phyloP scores from a whole-genome alignment of 2,888 invertebrate genomes.

The Drosophila merina region DNA sequence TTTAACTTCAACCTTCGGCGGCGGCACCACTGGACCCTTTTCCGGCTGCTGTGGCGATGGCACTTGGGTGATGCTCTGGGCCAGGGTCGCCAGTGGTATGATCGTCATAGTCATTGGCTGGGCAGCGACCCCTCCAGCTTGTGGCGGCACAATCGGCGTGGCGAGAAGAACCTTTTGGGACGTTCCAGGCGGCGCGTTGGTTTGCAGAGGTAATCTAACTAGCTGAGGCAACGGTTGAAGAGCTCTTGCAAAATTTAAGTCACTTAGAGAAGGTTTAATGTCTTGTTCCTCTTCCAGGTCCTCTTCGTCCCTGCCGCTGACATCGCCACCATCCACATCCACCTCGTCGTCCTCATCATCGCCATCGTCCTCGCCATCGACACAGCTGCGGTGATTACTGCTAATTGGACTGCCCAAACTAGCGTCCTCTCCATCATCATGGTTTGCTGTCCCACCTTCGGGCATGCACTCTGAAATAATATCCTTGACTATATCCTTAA shows the following conservation, averaged over 20 bases:
- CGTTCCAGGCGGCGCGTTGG: constrained; percentile 51
- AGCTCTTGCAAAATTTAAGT: constrained; percentile 45
- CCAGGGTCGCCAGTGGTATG: constrained; percentile 74
- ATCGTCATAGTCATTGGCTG: constrained; percentile 81
- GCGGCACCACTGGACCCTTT: constrained; percentile 56
- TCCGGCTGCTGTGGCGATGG: constrained; percentile 26
- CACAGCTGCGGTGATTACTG: constrained; percentile 18
- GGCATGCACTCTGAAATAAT: constrained; percentile 72
- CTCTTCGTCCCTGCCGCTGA: constrained; percentile 46
- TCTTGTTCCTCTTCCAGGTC: constrained; percentile 53
- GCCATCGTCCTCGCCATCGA: constrained; percentile 13
- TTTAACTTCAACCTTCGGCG: constrained; percentile 78
- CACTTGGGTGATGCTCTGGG: constrained; percentile 67
- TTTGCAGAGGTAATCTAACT: constrained; percentile 55
- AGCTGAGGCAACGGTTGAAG: constrained; percentile 54
- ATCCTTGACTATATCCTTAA: constrained; percentile 80
- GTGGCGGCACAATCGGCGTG: constrained; percentile 72
- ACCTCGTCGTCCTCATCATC: constrained; percentile 37
- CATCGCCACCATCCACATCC: constrained; percentile 43
- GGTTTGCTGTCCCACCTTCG: constrained; percentile 4
- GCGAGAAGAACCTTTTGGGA: constrained; percentile 79
- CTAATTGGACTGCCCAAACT: constrained; percentile 32
- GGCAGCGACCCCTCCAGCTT: constrained; percentile 47
- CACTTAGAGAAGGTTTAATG: constrained; percentile 59
- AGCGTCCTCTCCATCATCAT: constrained; percentile 38